These are phyloP conservation scores for Drosophila neocordata DNA, from an alignment of 1,140 invertebrate species.

Conservation along the genomic window DNA sequence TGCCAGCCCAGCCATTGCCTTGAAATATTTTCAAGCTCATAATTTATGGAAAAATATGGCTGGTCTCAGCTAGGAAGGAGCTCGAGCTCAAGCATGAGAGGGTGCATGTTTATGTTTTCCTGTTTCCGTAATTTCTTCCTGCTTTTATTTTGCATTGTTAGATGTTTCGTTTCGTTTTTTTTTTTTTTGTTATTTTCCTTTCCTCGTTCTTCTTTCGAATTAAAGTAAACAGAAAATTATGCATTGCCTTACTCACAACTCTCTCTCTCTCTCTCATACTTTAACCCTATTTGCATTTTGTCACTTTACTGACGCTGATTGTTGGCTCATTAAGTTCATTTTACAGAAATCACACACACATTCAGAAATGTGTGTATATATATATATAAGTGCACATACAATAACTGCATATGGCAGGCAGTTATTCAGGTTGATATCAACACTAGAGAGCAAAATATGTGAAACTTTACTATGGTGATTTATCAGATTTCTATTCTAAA, in stretches of 20 bases:
- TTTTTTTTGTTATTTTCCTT: slow-evolving; percentile 40
- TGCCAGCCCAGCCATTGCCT: slow-evolving; percentile 30
- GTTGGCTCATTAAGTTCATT: slow-evolving; percentile 52
- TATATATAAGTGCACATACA: not conserved
- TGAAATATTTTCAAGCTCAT: slow-evolving; percentile 69
- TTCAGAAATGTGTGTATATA: not conserved
- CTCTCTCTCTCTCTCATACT: not conserved
- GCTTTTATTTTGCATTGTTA: slow-evolving; percentile 51
- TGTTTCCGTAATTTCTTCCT: slow-evolving; percentile 79
- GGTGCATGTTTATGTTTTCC: slow-evolving; percentile 73
- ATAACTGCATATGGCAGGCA: not conserved
- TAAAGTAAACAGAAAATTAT: slow-evolving; percentile 38
- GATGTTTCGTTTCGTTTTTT: slow-evolving; percentile 13
- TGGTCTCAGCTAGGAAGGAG: not conserved
- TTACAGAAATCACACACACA: not conserved
- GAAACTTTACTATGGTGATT: no score
- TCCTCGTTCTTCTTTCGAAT: slow-evolving; percentile 5
- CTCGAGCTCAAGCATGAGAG: not conserved
- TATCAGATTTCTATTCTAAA: no score
- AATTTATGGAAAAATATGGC: slow-evolving; percentile 74
- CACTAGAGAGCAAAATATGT: not conserved
- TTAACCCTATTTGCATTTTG: slow-evolving; percentile 21
- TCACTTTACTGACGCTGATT: slow-evolving; percentile 16
- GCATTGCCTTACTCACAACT: slow-evolving; percentile 25
- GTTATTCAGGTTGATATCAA: not conserved